Conservation (phyloP, 2,113 vertebrate genomes). For the Xiphophorus couchianus region DNA sequence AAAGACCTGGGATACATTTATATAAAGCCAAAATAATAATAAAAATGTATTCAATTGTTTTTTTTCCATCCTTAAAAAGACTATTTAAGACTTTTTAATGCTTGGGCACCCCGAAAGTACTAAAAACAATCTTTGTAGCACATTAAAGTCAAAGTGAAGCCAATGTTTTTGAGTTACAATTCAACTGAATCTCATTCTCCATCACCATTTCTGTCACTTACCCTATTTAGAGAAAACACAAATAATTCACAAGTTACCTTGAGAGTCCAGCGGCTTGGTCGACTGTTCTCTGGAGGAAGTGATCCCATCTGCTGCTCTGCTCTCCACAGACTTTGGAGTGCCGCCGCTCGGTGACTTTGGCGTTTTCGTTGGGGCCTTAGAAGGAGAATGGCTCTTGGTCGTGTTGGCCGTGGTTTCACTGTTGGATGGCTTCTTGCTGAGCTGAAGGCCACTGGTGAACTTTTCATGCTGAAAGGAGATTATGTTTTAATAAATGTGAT, state of each 20-base stretch:
- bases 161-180: not conserved
- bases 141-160: too few species aligned
- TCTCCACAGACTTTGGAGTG: conserved; percentile 74
- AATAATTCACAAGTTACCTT: too few species aligned
- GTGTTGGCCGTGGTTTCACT: conserved; percentile 74
- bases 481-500: not conserved
- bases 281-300: conserved; percentile 67
- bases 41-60: too few species aligned
- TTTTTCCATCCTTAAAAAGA: too few species aligned
- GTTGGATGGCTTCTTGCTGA: conserved; percentile 88
- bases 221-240: not conserved
- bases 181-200: not conserved
- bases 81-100: too few species aligned
- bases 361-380: conserved; percentile 77
- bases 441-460: conserved; percentile 95
- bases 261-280: conserved; percentile 80
- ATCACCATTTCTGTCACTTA: not conserved
- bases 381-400: conserved; percentile 58
- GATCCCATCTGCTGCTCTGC: conserved; percentile 74
- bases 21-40: too few species aligned
- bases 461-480: conserved; percentile 91
- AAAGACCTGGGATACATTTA: too few species aligned
- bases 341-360: conserved; percentile 74
- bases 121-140: not conserved
- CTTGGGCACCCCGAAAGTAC: too few species aligned